Conservation (phyloP, 2,797 vertebrate species). For the Dryobates pubescens region DNA sequence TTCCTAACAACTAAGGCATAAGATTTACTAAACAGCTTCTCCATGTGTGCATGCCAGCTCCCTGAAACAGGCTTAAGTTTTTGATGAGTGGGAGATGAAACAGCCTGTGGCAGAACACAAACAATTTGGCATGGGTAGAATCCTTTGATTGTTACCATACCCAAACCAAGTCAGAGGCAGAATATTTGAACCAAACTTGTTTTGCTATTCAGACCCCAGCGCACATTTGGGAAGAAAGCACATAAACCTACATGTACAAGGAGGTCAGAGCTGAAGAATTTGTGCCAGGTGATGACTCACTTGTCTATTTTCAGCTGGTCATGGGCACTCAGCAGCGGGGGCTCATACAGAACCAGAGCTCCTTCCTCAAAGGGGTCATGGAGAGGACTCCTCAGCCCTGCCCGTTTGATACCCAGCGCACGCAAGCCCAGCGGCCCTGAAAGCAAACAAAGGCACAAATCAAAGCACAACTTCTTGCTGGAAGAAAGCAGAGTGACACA, state of each 20-base stretch:
- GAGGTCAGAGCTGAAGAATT: neutral
- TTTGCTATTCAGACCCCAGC: neutral
- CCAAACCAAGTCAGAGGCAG: neutral
- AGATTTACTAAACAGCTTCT: neutral
- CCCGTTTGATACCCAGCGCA: slow-evolving; percentile 89
- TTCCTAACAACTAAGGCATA: neutral
- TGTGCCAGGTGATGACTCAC: slow-evolving; percentile 78
- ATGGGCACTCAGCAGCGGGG: slow-evolving; percentile 85
- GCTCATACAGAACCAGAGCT: slow-evolving; percentile 92
- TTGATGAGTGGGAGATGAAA: neutral
- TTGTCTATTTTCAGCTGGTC: slow-evolving; percentile 95
- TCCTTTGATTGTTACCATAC: neutral
- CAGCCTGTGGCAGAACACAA: neutral
- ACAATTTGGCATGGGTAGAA: neutral
- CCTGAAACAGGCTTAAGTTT: neutral
- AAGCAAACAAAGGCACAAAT: slow-evolving; percentile 52
- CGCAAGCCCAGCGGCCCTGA: slow-evolving; percentile 88
- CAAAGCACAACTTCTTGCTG: neutral
- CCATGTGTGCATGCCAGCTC: neutral
- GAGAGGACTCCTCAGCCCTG: slow-evolving; percentile 89
- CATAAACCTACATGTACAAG: neutral
- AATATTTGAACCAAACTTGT: neutral
- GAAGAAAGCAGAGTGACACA: neutral
- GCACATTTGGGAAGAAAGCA: neutral
- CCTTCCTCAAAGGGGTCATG: slow-evolving; percentile 94